Conservation (phyloP, 2,797 vertebrate genomes). For the Siniperca obscura region DNA sequence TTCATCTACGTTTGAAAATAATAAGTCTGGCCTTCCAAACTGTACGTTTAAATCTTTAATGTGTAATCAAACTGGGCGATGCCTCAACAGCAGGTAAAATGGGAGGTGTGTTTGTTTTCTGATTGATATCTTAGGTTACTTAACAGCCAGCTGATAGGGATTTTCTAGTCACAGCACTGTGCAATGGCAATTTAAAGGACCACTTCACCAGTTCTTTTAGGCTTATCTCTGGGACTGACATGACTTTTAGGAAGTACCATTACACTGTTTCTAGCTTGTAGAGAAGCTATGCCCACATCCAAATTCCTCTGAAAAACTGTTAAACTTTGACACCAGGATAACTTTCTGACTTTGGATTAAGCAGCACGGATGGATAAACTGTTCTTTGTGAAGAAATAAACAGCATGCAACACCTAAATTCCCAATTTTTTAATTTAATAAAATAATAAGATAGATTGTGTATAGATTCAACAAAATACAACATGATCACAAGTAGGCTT, state of each 20-base stretch:
- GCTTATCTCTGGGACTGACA: not conserved
- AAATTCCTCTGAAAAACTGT: not conserved
- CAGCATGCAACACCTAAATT: not conserved
- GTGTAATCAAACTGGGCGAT: conserved; percentile 16
- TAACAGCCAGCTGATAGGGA: not conserved
- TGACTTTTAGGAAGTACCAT: not conserved
- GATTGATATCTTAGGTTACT: conserved; percentile 30
- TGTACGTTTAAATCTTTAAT: conserved; percentile 4
- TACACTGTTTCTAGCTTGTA: not conserved
- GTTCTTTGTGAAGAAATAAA: not conserved
- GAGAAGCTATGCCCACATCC: not conserved
- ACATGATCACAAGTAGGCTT: not conserved
- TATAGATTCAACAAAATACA: not conserved
- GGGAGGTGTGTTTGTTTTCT: conserved; percentile 48
- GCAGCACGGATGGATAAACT: not conserved
- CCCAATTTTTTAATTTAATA: no score
- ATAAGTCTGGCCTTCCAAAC: conserved; percentile 1
- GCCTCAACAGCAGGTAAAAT: not conserved
- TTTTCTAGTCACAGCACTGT: not conserved
- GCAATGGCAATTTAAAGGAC: conserved; percentile 3
- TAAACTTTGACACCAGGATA: no score
- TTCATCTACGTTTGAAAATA: conserved; percentile 12
- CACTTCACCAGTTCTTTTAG: not conserved
- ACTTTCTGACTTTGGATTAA: not conserved
- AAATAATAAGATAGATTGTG: no score